Base-by-base conservation (phyloP, 2,113 vertebrate genomes). In the Gadus chalcogrammus region DNA sequence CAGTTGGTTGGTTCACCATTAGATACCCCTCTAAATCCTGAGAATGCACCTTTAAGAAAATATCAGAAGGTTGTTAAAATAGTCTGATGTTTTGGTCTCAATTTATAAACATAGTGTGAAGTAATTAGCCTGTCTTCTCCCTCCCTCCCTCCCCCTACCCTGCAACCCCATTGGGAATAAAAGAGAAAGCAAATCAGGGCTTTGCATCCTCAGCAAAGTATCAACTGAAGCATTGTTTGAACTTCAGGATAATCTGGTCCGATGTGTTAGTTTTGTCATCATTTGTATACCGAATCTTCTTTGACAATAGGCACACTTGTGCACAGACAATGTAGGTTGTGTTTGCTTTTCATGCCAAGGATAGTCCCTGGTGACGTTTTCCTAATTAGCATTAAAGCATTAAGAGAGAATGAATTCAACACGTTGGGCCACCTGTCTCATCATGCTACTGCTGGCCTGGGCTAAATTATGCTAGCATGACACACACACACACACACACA, bases 81-180 rank as follows among this genome's bases (percentile, higher is more conserved):
- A 17, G 71, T 63, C 68, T 61, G 60, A 42, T 71, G 27, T 71
- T 72, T 72, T 61, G 59, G 69, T 73, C 70, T 72, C 68, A 61
- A 20, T 69, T 66, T 53, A 64, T 61, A 55, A 67, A 74, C 42
- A 18, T 20, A 42, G 69, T 69, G 38, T 8, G 55, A 76, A 53
- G 61, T 64, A 76, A 80, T 78, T 74, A 82, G 52, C 68, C 65
- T 24, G 3, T 15, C 31, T 53, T n/a, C 17, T 6, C 16, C 42
- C 42, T 9, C 42, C 42, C 42, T 9, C 42, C 42, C 42, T 9
- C 42, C 42, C 42, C 42, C 42, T 9, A 7, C 42, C 42, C 42
- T 9, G 12, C 42, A 48, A 48, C 42, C 42, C 9, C 12, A 13
- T 48, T 48, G 42, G 42, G 8, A 48, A 48, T 2, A 48, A 48